Evolutionary conservation across 2,113 vertebrate genomes (phyloP).

Genomic region (Nycticebus coucang): DNA sequence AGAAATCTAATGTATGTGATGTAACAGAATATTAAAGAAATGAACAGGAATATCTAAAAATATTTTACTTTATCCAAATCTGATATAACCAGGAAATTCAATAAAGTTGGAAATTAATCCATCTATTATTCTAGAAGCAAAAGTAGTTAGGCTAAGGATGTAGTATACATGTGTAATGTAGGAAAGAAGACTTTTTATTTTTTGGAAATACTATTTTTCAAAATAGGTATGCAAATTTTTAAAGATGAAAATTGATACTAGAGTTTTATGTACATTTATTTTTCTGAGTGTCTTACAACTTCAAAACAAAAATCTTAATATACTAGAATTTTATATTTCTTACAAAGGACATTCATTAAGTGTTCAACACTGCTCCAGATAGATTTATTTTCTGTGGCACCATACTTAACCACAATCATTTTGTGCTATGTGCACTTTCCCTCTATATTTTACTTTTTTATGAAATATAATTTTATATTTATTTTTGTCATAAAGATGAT

Average conservation of each 20-base stretch:
- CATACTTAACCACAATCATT: conserved; percentile 37
- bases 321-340: conserved; percentile 28
- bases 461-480: neutral
- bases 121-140: conserved; percentile 33
- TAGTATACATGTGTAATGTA: neutral
- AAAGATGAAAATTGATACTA: conserved; percentile 29
- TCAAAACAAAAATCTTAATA: conserved; percentile 17
- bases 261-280: conserved; percentile 5
- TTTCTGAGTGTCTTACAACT: neutral
- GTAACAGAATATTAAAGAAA: conserved; percentile 25
- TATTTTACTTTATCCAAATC: conserved; percentile 54
- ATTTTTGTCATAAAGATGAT: conserved; percentile 33
- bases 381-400: neutral
- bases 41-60: conserved; percentile 48
- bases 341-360: conserved; percentile 22
- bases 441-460: neutral
- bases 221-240: conserved; percentile 33
- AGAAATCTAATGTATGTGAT: conserved; percentile 33
- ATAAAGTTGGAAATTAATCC: conserved; percentile 63
- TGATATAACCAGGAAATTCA: conserved; percentile 26
- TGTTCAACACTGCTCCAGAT: neutral
- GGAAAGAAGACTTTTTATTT: neutral
- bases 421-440: neutral
- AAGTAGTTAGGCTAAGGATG: neutral
- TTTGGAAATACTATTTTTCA: conserved; percentile 34